Evolutionary conservation across 1,140 invertebrate genomes (phyloP), one percentile per base, ranked within the genome.

Genomic region (Oscheius sp.): DNA sequence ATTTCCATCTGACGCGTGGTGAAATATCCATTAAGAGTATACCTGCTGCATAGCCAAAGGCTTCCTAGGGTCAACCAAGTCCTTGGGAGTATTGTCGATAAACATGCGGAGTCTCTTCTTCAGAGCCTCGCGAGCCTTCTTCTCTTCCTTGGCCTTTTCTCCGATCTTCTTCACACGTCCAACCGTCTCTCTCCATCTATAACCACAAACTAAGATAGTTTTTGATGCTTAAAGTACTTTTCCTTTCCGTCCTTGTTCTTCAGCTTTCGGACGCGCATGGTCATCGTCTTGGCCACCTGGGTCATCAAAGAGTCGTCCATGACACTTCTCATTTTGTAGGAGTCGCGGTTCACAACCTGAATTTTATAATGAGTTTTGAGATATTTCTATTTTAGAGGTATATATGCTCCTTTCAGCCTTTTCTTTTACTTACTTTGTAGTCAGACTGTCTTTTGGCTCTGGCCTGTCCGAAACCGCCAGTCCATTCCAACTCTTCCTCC

Each of bases 81-180:
- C 67, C 3, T 55, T 49, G 13, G 72, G 75, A 4, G 73, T 75
- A 31, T 69, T 74, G 18, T 75, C 68, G 46, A 77, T 77, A 65
- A 75, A 76, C 20, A 62, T 52, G 2, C 32, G 55, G 20, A 76
- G 42, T 61, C 70, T 52, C 35, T 71, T 74, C 72, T 76, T 76
- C 71, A 76, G 46, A 3, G 35, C 45, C 13, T 74, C 59, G 18
- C 71, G 52, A 20, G 67, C 36, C 38, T 74, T 76, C 36, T 75
- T 69, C 42, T 75, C 75, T 29, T 71, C 23, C 36, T 76, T 76
- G 0, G 65, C 63, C 18, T 75, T 45, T 28, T 68, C 71, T 52
- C 65, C 71, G 18, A 74, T 29, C 20, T 74, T 63, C 42, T 75
- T 75, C 18, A 76, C 46, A 38, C 67, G 28, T 23, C 20, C 15